phyloP scores from a whole-genome alignment of 2,113 vertebrate genomes.

The Oryzias javanicus region DNA sequence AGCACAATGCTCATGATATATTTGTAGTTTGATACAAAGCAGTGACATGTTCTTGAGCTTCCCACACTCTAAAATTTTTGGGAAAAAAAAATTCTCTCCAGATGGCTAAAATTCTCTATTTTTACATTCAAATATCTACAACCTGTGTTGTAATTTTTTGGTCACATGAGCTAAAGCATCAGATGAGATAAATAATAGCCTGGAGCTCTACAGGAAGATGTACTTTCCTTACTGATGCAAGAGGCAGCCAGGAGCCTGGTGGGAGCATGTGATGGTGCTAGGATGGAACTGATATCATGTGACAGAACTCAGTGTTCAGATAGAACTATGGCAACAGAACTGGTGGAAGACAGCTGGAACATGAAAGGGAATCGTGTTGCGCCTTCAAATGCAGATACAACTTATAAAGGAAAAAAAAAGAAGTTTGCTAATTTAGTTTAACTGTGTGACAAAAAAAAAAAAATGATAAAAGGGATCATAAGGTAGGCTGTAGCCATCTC shows the following conservation, averaged over 20 bases:
- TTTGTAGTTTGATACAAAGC: constrained; percentile 61
- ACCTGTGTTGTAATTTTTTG: constrained; percentile 26
- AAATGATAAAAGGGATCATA: no score
- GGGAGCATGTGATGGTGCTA: constrained; percentile 5
- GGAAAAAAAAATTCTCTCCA: constrained; percentile 45
- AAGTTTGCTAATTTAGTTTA: no score
- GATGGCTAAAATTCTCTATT: constrained; percentile 57
- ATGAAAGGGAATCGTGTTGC: background rate
- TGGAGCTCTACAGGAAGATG: background rate
- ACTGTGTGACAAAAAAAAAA: no score
- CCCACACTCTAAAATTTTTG: constrained; percentile 67
- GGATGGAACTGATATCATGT: constrained; percentile 17
- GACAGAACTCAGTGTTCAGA: constrained; percentile 6
- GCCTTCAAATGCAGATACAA: no score
- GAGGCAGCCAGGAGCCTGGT: background rate
- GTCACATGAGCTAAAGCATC: constrained; percentile 33
- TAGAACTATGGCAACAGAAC: background rate
- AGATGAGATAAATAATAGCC: constrained; percentile 48
- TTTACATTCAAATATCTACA: constrained; percentile 23
- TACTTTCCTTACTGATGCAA: constrained; percentile 5
- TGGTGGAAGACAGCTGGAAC: constrained; percentile 10
- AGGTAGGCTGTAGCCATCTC: no score
- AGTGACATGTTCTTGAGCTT: constrained; percentile 55
- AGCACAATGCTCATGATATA: constrained; percentile 51
- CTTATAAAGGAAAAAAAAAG: background rate